Evolutionary conservation across 1,140 invertebrate genomes (phyloP), one percentile per base, ranked within the genome.

Genomic region (Drosophila grimshawi): DNA sequence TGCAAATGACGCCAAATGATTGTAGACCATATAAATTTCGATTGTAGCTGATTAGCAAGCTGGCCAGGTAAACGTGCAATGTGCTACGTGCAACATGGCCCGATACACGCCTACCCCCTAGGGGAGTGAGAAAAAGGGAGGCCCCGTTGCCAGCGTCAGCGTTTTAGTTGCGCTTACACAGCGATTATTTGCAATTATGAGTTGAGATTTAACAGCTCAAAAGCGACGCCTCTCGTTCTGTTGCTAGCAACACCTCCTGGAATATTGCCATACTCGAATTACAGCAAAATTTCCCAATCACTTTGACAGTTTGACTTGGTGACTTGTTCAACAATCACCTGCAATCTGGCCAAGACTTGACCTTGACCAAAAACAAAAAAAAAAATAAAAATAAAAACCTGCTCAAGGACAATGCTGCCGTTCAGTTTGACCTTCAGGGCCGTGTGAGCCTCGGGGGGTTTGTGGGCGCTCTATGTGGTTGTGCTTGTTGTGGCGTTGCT

Each of bases 1-100:
- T 86, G 80, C 83, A 89, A 88, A 88, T 88, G 85, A 88, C 89
- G 83, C 80, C 83, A 88, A 88, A 88, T 88, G 83, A 88, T 88
- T 89, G 83, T 80, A 73, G 83, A 88, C 83, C 83, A 88, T 88
- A 88, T 88, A 89, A 88, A 88, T 89, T 77, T 70, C 80, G 85
- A 88, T 88, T 88, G 83, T 83, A 75, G 78, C 68, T 78, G 83
- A 86, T 86, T 88, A 86, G 65, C 62, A 61, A 60, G 52, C 53
- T 27, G 55, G 7, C 57, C 57, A 48, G 57, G 57, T 60, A 60
- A 60, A 46, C 11, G 43, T 33, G 39, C 39, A n/a, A n/a, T 3
- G 10, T 10, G 32, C 46, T 66, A 56, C 53, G 65, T 52, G 76
- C 63, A 64, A 52, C 71, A 7, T 48, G 46, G 10, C 11, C 37